Conservation (phyloP, 2,888 invertebrate species). For the Torymus tubicola region DNA sequence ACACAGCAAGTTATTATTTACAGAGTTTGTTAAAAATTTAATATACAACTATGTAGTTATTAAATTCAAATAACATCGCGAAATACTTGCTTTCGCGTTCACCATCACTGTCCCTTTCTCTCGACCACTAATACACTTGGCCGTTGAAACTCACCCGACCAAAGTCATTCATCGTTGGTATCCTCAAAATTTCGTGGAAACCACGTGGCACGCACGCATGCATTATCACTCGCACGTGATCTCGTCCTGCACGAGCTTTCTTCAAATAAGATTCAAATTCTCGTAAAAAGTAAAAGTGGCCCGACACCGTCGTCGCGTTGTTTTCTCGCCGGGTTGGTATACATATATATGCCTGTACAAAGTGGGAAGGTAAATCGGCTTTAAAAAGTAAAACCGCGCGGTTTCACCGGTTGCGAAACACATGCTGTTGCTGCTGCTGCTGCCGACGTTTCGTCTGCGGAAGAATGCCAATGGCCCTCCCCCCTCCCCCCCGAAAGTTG, state of each 20-base stretch:
- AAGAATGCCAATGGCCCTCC: slow-evolving; percentile 36
- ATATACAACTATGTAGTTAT: no score
- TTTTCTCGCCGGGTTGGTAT: slow-evolving; percentile 2
- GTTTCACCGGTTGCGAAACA: slow-evolving; percentile 59
- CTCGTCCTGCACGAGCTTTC: slow-evolving; percentile 3
- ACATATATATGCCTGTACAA: background rate
- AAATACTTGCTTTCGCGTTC: no score
- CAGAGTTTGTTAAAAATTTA: no score
- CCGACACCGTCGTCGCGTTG: background rate
- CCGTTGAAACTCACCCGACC: no score
- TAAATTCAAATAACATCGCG: no score
- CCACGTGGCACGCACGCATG: background rate
- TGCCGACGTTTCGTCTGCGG: background rate
- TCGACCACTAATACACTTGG: no score
- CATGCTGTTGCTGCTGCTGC: background rate
- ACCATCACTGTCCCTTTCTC: no score
- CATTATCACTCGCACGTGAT: background rate
- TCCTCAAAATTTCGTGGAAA: slow-evolving; percentile 26
- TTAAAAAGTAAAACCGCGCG: slow-evolving; percentile 67
- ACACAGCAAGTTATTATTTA: no score
- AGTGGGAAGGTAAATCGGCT: slow-evolving; percentile 42
- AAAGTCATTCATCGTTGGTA: background rate
- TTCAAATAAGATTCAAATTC: slow-evolving; percentile 44
- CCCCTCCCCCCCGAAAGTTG: background rate
- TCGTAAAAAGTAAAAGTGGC: slow-evolving; percentile 53